Evolutionary conservation across 1,140 invertebrate genomes (phyloP).

Genomic region (Sinonovacula constricta): DNA sequence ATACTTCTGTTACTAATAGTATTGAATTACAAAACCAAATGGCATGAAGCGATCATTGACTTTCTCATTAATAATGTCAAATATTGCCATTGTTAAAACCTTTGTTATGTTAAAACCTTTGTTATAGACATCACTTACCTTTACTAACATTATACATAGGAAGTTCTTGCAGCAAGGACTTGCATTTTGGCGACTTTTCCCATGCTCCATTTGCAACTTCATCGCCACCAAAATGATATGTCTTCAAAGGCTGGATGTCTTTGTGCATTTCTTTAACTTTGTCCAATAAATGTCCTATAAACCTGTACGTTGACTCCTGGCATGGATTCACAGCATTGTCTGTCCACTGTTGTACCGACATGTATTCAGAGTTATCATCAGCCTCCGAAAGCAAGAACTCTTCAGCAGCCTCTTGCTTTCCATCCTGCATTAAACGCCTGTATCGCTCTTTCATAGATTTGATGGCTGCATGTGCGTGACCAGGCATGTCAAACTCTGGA

Average conservation of each 20-base stretch:
- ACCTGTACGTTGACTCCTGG: conserved; percentile 51
- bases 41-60: no score
- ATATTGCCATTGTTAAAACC: no score
- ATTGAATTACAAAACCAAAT: no score
- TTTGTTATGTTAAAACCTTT: no score
- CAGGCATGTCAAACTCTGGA: conserved; percentile 69
- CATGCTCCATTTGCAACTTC: conserved; percentile 60
- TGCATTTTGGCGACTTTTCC: conserved; percentile 49
- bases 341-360: conserved; percentile 57
- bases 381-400: conserved; percentile 56
- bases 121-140: no score
- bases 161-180: conserved; percentile 4
- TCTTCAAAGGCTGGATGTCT: conserved; percentile 58
- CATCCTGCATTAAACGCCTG: neutral
- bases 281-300: conserved; percentile 49
- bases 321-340: conserved; percentile 67
- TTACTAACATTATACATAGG: conserved; percentile 27
- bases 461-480: conserved; percentile 63
- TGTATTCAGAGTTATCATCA: conserved; percentile 59
- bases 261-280: conserved; percentile 41
- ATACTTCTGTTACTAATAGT: no score
- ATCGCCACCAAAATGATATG: conserved; percentile 67
- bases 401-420: conserved; percentile 16
- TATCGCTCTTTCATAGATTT: conserved; percentile 57
- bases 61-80: no score